These are phyloP conservation scores for Amphimallon solstitiale DNA, from an alignment of 2,888 invertebrate genomes.

Conservation along the genomic window DNA sequence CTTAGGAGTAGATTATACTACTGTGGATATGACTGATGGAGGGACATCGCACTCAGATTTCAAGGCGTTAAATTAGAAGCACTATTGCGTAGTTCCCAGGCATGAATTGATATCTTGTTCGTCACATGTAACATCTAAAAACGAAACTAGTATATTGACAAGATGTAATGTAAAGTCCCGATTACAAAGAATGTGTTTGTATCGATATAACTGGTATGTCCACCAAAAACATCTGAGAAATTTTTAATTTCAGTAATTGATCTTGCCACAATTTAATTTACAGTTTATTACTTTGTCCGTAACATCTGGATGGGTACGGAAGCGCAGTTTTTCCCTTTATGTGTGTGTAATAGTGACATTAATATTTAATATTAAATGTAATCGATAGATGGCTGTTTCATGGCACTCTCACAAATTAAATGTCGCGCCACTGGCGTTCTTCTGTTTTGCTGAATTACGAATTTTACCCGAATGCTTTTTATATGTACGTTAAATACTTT, in stretches of 20 bases:
- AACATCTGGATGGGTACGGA: constrained; percentile 27
- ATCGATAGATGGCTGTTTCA: constrained; percentile 40
- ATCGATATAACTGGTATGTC: no score
- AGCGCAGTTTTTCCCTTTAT: constrained; percentile 29
- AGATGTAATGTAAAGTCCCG: no score
- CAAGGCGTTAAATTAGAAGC: no score
- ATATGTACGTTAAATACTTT: constrained; percentile 21
- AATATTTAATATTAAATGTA: constrained; percentile 42
- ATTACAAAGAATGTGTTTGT: no score
- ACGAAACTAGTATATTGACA: no score
- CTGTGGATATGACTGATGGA: no score
- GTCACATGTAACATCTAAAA: no score
- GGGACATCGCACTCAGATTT: no score
- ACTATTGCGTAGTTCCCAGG: no score
- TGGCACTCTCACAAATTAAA: constrained; percentile 48
- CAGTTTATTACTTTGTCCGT: constrained; percentile 31
- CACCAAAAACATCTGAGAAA: constrained; percentile 26
- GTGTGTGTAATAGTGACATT: constrained; percentile 34
- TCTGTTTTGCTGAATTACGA: constrained; percentile 14
- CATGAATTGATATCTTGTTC: no score
- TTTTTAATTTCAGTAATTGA: constrained; percentile 34
- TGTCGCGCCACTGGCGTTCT: constrained; percentile 33
- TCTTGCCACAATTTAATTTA: constrained; percentile 33
- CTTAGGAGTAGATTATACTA: no score
- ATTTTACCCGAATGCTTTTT: constrained; percentile 20